Conservation (phyloP, 2,797 vertebrate species). For the Urophycis tenuis region DNA sequence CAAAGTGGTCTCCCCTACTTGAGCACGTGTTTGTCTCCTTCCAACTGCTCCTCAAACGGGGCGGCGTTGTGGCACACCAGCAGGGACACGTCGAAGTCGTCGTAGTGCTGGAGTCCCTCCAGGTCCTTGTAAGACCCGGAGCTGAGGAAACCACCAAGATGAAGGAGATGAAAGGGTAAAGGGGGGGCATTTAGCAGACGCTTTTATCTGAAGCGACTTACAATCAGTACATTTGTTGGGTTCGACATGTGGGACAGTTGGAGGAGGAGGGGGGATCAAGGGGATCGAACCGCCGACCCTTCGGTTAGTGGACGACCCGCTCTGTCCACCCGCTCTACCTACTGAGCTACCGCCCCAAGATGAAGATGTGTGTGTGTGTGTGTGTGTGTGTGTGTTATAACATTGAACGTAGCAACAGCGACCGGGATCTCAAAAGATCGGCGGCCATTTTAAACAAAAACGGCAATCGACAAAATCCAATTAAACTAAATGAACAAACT, state of each 20-base stretch:
- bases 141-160: conserved; percentile 20
- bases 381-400: too few relatives aligned
- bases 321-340: too few relatives aligned
- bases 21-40: conserved; percentile 87
- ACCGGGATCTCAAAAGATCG: background rate
- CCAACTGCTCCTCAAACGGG: conserved; percentile 92
- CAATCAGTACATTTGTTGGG: too few relatives aligned
- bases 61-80: conserved; percentile 90
- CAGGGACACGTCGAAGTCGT: conserved; percentile 95
- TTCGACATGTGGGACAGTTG: too few relatives aligned
- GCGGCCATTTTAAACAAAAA: background rate
- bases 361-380: too few relatives aligned
- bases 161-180: background rate
- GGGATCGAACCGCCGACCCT: too few relatives aligned
- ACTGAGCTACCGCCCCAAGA: too few relatives aligned
- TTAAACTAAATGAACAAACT: too few relatives aligned
- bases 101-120: conserved; percentile 89
- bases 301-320: too few relatives aligned
- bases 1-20: conserved; percentile 64
- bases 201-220: too few relatives aligned
- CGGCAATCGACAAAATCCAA: background rate
- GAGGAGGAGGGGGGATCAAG: too few relatives aligned
- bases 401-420: background rate
- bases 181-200: too few relatives aligned
- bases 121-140: conserved; percentile 83